phyloP scores from a whole-genome alignment of 2,888 invertebrate species.

The Acrocera orbiculus region DNA sequence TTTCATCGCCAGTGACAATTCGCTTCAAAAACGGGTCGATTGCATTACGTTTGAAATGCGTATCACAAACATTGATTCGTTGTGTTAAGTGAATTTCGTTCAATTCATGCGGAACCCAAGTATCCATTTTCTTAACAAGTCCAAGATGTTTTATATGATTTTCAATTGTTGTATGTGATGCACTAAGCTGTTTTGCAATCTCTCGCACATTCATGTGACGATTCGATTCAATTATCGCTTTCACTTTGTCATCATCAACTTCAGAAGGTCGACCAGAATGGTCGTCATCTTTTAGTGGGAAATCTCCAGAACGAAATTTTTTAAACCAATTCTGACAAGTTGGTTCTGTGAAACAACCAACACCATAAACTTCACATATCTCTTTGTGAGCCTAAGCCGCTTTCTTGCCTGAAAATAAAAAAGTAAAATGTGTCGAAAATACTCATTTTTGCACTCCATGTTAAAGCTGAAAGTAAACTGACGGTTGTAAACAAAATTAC shows the following conservation, averaged over 20 bases:
- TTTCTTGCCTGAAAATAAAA: slow-evolving; percentile 11
- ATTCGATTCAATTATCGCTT: slow-evolving; percentile 1
- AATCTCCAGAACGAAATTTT: slow-evolving; percentile 15
- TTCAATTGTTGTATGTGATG: background rate
- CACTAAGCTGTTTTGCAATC: background rate
- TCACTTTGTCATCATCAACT: background rate
- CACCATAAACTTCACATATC: slow-evolving; percentile 12
- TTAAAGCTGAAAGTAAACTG: background rate
- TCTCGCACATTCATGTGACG: background rate
- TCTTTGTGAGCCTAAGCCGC: slow-evolving; percentile 9
- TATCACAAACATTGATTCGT: background rate
- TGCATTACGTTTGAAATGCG: background rate
- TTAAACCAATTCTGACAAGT: slow-evolving; percentile 15
- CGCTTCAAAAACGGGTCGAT: background rate
- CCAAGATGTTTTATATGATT: background rate
- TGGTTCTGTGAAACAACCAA: slow-evolving; percentile 12
- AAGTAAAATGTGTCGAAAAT: slow-evolving; percentile 11
- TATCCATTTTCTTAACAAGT: background rate
- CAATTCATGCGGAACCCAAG: too few relatives aligned
- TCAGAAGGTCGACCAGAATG: slow-evolving; percentile 5
- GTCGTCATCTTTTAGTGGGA: slow-evolving; percentile 14
- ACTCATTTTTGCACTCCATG: slow-evolving; percentile 1
- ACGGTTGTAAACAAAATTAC: background rate
- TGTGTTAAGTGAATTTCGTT: background rate
- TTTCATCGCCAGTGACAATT: slow-evolving; percentile 1